phyloP scores from a whole-genome alignment of 1,140 invertebrate species.

The Apolygus lucorum region DNA sequence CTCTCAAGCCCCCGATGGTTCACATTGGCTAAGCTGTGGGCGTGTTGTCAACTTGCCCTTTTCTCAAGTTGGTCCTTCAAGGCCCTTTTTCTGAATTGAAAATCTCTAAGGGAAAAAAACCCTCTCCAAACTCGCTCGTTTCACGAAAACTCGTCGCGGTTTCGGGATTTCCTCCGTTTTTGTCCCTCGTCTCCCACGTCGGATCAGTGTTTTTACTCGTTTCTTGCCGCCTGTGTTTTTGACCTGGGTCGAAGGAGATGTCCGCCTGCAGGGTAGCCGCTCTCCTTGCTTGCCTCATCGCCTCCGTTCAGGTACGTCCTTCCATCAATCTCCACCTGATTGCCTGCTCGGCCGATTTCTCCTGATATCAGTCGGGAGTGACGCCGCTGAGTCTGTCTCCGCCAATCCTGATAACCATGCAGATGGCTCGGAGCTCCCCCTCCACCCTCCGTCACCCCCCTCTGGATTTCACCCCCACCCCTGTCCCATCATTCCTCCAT shows the following conservation, averaged over 20 bases:
- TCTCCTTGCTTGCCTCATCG: neutral
- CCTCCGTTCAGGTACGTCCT: neutral
- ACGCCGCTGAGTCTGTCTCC: neutral
- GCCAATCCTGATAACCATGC: too few species aligned
- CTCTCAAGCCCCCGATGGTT: neutral
- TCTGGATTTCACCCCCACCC: too few species aligned
- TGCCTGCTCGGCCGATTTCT: neutral
- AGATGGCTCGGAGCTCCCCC: too few species aligned
- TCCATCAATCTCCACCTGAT: neutral
- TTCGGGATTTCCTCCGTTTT: too few species aligned
- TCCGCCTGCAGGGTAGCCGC: neutral
- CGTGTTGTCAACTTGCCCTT: neutral
- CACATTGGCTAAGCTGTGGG: neutral
- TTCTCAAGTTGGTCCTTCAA: too few species aligned
- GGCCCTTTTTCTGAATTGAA: too few species aligned
- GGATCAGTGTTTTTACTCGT: neutral
- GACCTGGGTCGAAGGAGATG: neutral
- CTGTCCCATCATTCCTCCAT: too few species aligned
- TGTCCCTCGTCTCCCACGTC: neutral
- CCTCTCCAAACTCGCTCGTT: too few species aligned
- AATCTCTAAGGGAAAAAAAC: too few species aligned
- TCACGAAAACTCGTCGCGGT: too few species aligned
- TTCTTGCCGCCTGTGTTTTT: neutral
- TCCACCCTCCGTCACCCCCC: too few species aligned
- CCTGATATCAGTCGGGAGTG: neutral